Evolutionary conservation across 2,888 invertebrate species (phyloP).

Genomic region (Plagodis dolabraria): DNA sequence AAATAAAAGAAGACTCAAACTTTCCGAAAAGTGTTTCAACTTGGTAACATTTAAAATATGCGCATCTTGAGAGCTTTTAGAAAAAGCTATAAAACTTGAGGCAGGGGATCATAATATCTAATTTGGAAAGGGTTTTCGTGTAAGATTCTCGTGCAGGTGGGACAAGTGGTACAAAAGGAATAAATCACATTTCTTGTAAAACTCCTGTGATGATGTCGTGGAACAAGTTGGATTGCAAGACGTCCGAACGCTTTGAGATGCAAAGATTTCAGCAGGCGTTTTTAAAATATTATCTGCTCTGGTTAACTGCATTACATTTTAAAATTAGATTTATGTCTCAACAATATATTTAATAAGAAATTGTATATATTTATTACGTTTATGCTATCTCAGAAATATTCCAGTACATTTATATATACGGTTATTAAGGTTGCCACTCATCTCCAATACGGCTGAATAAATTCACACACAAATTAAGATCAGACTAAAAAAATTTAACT

Average conservation of each 20-base stretch:
- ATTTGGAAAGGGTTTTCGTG: slow-evolving; percentile 55
- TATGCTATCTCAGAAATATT: too few relatives aligned
- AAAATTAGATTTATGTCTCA: too few relatives aligned
- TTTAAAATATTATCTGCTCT: neutral
- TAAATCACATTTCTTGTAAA: slow-evolving; percentile 7
- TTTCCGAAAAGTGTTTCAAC: slow-evolving; percentile 17
- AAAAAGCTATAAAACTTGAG: slow-evolving; percentile 28
- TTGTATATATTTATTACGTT: too few relatives aligned
- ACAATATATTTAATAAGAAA: too few relatives aligned
- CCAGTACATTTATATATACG: too few relatives aligned
- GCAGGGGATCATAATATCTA: slow-evolving; percentile 45
- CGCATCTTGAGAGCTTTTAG: slow-evolving; percentile 29
- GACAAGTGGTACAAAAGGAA: slow-evolving; percentile 31
- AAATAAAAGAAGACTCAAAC: slow-evolving; percentile 28
- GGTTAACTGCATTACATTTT: too few relatives aligned
- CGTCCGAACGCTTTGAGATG: too few relatives aligned
- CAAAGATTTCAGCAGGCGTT: neutral
- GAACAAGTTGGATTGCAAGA: too few relatives aligned
- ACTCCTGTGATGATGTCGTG: neutral
- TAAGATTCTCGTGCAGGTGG: slow-evolving; percentile 41
- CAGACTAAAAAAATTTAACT: too few relatives aligned
- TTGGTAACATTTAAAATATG: slow-evolving; percentile 29
- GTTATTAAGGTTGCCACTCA: too few relatives aligned
- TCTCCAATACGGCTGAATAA: too few relatives aligned
- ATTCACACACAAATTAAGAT: too few relatives aligned